Evolutionary conservation across 2,888 invertebrate species (phyloP).

Genomic region (Stenchaetothrips biformis): DNA sequence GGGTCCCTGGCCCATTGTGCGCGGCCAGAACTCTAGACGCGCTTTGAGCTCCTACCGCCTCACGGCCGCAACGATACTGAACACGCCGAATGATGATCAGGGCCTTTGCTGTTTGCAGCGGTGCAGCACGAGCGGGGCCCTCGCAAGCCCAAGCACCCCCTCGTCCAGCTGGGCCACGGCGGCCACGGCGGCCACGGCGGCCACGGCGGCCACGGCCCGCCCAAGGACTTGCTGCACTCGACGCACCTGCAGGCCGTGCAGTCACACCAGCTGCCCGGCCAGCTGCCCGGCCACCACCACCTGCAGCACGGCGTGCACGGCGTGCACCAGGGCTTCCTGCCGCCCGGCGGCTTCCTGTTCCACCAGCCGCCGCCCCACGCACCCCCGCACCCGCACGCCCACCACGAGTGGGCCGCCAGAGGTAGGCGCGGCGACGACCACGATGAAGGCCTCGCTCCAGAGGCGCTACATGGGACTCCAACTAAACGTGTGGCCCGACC

Average conservation of each 20-base stretch:
- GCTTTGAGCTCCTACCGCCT: no score
- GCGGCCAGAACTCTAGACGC: no score
- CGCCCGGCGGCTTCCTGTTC: slow-evolving; percentile 40
- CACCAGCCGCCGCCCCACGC: slow-evolving; percentile 46
- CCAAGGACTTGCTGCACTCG: slow-evolving; percentile 41
- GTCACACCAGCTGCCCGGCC: slow-evolving; percentile 40
- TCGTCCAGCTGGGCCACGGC: slow-evolving; percentile 41
- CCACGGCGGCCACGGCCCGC: slow-evolving; percentile 37
- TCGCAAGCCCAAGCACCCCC: slow-evolving; percentile 76
- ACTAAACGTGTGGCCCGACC: no score
- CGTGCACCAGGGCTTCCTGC: not conserved
- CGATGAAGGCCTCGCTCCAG: not conserved
- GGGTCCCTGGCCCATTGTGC: no score
- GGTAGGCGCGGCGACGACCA: not conserved
- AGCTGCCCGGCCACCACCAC: slow-evolving; percentile 44
- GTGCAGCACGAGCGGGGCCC: slow-evolving; percentile 97
- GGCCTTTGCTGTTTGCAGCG: slow-evolving; percentile 55
- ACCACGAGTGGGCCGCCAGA: slow-evolving; percentile 40
- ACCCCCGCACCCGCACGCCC: slow-evolving; percentile 46
- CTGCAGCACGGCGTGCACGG: not conserved
- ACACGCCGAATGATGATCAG: no score
- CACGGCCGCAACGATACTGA: no score
- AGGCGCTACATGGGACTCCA: no score
- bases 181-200: slow-evolving; percentile 26
- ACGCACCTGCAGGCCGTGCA: not conserved